Percentiles rank a stretch among this genome's conserved stretches.
Conservation (phyloP, 2,888 invertebrate species). For the Slavum lentiscoides region DNA sequence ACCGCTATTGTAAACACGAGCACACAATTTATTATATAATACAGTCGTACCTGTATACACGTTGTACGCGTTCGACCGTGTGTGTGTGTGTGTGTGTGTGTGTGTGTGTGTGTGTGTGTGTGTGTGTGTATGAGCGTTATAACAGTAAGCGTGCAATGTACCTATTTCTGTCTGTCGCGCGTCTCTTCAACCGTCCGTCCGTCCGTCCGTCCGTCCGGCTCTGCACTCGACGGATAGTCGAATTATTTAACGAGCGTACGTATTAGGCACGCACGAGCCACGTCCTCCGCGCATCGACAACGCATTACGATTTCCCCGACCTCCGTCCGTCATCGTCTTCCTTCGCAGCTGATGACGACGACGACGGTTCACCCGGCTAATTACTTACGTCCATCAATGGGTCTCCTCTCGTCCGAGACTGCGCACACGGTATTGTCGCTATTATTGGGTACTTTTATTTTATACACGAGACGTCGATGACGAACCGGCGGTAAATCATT, state of each 20-base stretch:
- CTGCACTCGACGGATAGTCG: too few relatives aligned
- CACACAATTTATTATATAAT: not conserved
- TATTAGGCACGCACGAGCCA: constrained; percentile 52
- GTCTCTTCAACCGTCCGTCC: too few relatives aligned
- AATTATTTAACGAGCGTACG: constrained; percentile 42
- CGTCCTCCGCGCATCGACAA: constrained; percentile 23
- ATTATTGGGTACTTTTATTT: too few relatives aligned
- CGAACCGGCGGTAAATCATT: not conserved
- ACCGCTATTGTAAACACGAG: constrained; percentile 38
- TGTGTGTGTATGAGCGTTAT: too few relatives aligned
- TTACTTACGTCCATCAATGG: constrained; percentile 5
- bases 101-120: too few relatives aligned
- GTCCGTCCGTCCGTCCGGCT: too few relatives aligned
- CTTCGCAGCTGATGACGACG: not conserved
- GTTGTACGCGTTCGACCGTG: not conserved
- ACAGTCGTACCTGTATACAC: too few relatives aligned
- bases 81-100: too few relatives aligned
- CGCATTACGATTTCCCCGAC: constrained; percentile 37
- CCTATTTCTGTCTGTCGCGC: not conserved
- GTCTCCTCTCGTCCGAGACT: not conserved
- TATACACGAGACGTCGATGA: not conserved
- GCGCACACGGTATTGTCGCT: too few relatives aligned
- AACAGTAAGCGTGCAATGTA: constrained; percentile 2
- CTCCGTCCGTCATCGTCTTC: constrained; percentile 13
- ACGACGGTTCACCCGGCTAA: constrained; percentile 15